A percentile compares a stretch with the other conserved stretches of the same genome.
Conservation (phyloP, 2,888 invertebrate species). For the Brachypalpus laphriformis region DNA sequence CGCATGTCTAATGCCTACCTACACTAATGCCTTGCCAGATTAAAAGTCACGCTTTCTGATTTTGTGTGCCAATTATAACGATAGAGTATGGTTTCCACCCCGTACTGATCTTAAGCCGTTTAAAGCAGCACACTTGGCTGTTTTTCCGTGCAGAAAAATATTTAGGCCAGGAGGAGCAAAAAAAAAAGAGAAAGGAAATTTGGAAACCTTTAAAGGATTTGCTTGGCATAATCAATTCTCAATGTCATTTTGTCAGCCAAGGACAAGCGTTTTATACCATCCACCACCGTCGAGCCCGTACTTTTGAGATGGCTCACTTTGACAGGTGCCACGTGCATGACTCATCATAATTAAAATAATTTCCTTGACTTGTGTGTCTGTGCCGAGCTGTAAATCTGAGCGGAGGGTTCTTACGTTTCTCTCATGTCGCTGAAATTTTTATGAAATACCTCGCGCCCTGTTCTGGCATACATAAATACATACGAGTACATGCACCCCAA, state of each 20-base stretch:
- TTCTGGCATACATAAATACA: not conserved
- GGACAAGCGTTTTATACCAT: too few species aligned
- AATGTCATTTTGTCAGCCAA: slow-evolving; percentile 45
- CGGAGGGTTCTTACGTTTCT: not conserved
- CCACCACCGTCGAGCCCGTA: too few species aligned
- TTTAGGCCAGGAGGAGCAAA: slow-evolving; percentile 17
- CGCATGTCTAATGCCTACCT: slow-evolving; percentile 59
- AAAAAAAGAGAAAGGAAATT: not conserved
- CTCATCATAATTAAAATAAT: slow-evolving; percentile 31
- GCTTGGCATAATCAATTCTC: slow-evolving; percentile 48
- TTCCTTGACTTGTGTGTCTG: not conserved
- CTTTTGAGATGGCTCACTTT: not conserved
- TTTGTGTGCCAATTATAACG: slow-evolving; percentile 62
- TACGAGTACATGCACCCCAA: not conserved
- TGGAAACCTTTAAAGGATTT: slow-evolving; percentile 40
- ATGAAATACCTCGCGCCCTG: not conserved
- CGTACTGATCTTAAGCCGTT: slow-evolving; percentile 54
- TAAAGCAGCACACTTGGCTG: slow-evolving; percentile 48
- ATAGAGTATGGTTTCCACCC: slow-evolving; percentile 45
- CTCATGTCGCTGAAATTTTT: not conserved
- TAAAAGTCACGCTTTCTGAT: slow-evolving; percentile 71
- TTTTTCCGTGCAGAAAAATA: slow-evolving; percentile 37
- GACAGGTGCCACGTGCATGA: slow-evolving; percentile 42
- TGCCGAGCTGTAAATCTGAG: slow-evolving; percentile 2
- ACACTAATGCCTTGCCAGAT: slow-evolving; percentile 62